A percentile compares a stretch with the other conserved stretches of the same genome.
These are phyloP conservation scores for Aldabrachelys gigantea DNA, from an alignment of 2,113 vertebrate species.

Conservation along the genomic window DNA sequence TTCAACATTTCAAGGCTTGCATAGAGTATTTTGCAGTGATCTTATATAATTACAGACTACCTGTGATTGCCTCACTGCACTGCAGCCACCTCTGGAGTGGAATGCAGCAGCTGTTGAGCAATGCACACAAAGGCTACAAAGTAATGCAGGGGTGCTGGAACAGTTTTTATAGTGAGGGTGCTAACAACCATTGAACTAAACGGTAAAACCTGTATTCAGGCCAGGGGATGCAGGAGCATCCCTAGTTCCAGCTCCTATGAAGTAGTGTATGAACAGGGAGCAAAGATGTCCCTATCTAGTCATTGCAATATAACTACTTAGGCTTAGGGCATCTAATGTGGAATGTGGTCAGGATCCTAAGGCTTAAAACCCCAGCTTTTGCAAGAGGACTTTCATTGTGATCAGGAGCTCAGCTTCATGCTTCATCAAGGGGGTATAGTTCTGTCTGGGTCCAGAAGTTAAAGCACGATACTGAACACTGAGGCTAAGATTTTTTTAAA, in stretches of 20 bases:
- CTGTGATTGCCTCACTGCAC: neutral
- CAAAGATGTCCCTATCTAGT: neutral
- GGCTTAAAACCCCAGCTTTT: neutral
- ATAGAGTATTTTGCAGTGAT: neutral
- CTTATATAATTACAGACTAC: neutral
- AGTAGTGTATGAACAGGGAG: neutral
- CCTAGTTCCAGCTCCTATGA: no score
- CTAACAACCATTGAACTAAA: no score
- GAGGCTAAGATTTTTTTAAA: neutral
- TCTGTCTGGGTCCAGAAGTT: neutral
- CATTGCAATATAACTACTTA: neutral
- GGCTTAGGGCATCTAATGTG: neutral
- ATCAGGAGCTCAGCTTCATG: neutral
- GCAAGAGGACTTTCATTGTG: neutral
- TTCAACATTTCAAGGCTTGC: neutral
- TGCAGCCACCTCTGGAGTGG: neutral
- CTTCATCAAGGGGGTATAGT: neutral
- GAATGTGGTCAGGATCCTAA: neutral
- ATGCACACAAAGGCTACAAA: neutral
- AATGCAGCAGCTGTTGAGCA: neutral
- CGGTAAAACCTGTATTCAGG: no score
- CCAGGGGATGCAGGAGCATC: no score
- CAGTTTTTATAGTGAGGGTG: no score
- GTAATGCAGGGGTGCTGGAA: neutral
- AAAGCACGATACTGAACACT: neutral